phyloP scores from a whole-genome alignment of 2,888 invertebrate species.

The Xanthorhoe designata region DNA sequence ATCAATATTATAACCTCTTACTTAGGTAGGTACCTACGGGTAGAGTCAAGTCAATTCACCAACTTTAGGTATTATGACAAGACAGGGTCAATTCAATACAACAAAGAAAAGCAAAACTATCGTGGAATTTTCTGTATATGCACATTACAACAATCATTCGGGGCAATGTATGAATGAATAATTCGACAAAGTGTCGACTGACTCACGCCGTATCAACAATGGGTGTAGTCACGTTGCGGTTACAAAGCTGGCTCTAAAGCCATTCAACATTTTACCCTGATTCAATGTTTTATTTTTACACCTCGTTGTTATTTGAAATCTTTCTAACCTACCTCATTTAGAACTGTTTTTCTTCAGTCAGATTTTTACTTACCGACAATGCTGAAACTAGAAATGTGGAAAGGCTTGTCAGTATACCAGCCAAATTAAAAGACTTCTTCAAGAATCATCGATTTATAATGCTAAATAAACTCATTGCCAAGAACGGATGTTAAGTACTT shows the following conservation, averaged over 20 bases:
- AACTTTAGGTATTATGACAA: not conserved
- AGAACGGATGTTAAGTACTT: not conserved
- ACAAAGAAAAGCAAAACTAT: slow-evolving; percentile 9
- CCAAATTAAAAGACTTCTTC: not conserved
- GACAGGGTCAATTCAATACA: slow-evolving; percentile 2
- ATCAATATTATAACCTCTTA: too few relatives aligned
- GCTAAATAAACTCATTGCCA: too few relatives aligned
- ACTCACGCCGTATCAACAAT: slow-evolving; percentile 44
- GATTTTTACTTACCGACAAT: not conserved
- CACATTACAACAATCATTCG: slow-evolving; percentile 37
- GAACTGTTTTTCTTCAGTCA: not conserved
- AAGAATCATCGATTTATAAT: too few relatives aligned
- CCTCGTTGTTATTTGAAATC: not conserved
- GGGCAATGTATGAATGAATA: slow-evolving; percentile 43
- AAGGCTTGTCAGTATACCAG: too few relatives aligned
- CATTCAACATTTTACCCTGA: slow-evolving; percentile 24
- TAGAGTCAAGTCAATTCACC: not conserved
- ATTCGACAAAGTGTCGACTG: slow-evolving; percentile 40
- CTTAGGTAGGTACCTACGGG: too few relatives aligned
- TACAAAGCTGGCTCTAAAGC: slow-evolving; percentile 32
- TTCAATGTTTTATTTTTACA: slow-evolving; percentile 5
- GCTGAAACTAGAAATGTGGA: not conserved
- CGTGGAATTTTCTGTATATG: slow-evolving; percentile 27
- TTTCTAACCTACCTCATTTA: not conserved
- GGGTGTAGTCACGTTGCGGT: slow-evolving; percentile 35